Conservation (phyloP, 2,797 vertebrate species). For the Malacoraja senta region DNA sequence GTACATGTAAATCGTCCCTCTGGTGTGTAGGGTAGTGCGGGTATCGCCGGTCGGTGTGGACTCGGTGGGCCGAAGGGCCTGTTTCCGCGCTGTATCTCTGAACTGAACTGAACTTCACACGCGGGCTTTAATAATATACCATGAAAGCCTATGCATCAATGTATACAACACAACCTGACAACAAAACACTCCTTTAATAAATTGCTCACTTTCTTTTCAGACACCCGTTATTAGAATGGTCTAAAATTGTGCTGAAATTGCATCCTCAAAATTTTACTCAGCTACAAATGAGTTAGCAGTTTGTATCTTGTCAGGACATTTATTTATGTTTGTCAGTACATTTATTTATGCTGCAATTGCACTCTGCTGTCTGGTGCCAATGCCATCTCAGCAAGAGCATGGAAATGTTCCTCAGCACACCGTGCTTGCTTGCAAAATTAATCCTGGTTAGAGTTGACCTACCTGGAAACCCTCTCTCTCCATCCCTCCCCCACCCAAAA, state of each 20-base stretch:
- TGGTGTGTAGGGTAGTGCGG: too few species aligned
- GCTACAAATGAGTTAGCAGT: slow-evolving; percentile 14
- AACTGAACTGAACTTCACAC: too few species aligned
- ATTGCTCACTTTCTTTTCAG: neutral
- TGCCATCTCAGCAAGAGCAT: slow-evolving; percentile 3
- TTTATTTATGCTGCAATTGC: slow-evolving; percentile 17
- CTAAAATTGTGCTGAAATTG: slow-evolving; percentile 3
- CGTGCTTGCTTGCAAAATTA: neutral
- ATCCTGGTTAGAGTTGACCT: neutral
- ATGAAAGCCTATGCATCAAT: neutral
- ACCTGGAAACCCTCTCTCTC: neutral
- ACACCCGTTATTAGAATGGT: neutral
- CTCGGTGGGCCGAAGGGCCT: too few species aligned
- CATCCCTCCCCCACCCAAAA: too few species aligned
- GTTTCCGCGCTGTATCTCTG: too few species aligned
- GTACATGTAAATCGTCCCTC: too few species aligned
- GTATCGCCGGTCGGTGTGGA: too few species aligned
- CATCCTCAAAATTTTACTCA: neutral
- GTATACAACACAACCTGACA: neutral
- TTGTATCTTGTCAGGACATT: neutral
- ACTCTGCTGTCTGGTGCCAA: neutral
- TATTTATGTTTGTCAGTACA: slow-evolving; percentile 12
- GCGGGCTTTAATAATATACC: neutral
- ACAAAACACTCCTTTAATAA: neutral
- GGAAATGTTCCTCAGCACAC: neutral